Conservation (phyloP, 2,113 vertebrate genomes). For the Morphnarchus princeps region DNA sequence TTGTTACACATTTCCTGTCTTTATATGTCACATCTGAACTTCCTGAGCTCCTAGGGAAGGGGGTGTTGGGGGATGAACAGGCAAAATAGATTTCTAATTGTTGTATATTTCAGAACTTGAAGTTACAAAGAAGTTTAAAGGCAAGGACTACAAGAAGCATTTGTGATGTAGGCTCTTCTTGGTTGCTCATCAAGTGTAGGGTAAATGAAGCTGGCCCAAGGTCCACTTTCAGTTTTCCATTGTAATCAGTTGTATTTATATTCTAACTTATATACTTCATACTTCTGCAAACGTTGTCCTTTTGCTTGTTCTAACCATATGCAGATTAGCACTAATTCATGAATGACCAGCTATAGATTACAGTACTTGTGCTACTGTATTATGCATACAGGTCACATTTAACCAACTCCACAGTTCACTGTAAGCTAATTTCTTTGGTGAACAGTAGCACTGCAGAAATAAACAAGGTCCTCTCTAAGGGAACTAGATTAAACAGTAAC, state of each 20-base stretch:
- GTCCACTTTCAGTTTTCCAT: not conserved
- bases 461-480: not conserved
- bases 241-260: not conserved
- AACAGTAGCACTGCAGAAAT: not conserved
- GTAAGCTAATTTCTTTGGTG: not conserved
- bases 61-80: not conserved
- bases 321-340: not conserved
- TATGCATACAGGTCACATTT: not conserved
- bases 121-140: not conserved
- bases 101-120: not conserved
- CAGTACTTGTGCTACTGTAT: not conserved
- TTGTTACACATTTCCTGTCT: constrained; percentile 28
- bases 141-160: not conserved
- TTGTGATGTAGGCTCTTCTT: not conserved
- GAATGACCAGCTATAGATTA: not conserved
- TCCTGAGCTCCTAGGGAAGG: constrained; percentile 44
- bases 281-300: not conserved
- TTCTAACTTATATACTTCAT: not conserved
- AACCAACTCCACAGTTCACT: not conserved
- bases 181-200: not conserved
- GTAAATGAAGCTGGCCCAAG: not conserved
- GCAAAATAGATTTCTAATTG: not conserved
- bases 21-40: constrained; percentile 33
- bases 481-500: constrained; percentile 39
- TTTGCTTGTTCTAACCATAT: not conserved